These are phyloP conservation scores for Lasioglossum figueresi DNA, from an alignment of 2,888 invertebrate species.

Conservation along the genomic window DNA sequence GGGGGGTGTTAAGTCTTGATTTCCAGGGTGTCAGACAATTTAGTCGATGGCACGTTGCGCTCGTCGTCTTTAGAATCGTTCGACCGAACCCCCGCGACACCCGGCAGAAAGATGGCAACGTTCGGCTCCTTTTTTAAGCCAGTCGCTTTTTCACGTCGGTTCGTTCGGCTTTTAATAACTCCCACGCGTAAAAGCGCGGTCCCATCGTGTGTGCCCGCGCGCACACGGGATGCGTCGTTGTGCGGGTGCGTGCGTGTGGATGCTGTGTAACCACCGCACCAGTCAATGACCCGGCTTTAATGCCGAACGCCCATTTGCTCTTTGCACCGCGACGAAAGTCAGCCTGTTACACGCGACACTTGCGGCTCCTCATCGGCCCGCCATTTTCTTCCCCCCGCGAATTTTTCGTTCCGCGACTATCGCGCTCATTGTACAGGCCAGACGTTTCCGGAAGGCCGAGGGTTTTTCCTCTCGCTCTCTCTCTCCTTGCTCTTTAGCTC, in stretches of 20 bases:
- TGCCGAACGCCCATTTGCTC: slow-evolving; percentile 73
- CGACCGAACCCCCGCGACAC: slow-evolving; percentile 57
- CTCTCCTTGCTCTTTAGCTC: neutral
- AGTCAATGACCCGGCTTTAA: slow-evolving; percentile 80
- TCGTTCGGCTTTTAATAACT: slow-evolving; percentile 78
- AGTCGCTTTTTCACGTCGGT: slow-evolving; percentile 65
- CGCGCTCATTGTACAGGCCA: neutral
- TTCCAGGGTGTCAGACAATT: neutral
- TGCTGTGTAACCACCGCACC: slow-evolving; percentile 71
- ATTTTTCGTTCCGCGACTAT: slow-evolving; percentile 28
- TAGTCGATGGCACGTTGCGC: slow-evolving; percentile 12
- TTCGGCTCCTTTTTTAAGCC: slow-evolving; percentile 67
- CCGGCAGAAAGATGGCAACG: slow-evolving; percentile 61
- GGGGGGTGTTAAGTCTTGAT: neutral
- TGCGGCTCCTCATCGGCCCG: slow-evolving; percentile 9
- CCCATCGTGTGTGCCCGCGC: slow-evolving; percentile 20
- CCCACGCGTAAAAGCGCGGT: slow-evolving; percentile 70
- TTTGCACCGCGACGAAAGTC: slow-evolving; percentile 58
- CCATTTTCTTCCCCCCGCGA: slow-evolving; percentile 21
- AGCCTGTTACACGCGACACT: slow-evolving; percentile 32
- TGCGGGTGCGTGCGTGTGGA: slow-evolving; percentile 34
- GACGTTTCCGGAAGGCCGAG: neutral
- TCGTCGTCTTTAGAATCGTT: slow-evolving; percentile 45
- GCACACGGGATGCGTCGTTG: neutral
- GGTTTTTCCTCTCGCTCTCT: neutral